Conservation (phyloP, 2,888 invertebrate species). For the Chrysotoxum bicinctum region DNA sequence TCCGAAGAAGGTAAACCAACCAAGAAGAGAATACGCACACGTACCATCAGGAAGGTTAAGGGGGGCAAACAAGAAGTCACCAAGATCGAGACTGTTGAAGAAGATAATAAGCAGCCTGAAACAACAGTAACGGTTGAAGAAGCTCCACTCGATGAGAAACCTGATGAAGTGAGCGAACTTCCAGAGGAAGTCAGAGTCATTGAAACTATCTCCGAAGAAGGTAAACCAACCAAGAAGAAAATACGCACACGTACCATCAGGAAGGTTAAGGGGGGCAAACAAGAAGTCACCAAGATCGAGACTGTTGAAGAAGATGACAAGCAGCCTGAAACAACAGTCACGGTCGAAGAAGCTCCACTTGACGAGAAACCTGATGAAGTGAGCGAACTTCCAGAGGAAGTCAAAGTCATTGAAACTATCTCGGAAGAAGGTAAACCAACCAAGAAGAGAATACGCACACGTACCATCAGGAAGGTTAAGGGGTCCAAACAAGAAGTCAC, state of each 20-base stretch:
- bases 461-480: conserved; percentile 42
- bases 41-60: conserved; percentile 43
- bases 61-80: conserved; percentile 50
- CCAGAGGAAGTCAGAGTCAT: conserved; percentile 42
- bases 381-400: conserved; percentile 43
- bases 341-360: conserved; percentile 32
- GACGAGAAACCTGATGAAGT: conserved; percentile 40
- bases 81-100: conserved; percentile 50
- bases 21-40: conserved; percentile 44
- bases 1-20: conserved; percentile 47
- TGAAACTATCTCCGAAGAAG: conserved; percentile 35
- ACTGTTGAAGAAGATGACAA: conserved; percentile 56
- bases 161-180: conserved; percentile 31
- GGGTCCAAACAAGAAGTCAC: conserved; percentile 51
- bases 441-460: conserved; percentile 48
- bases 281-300: conserved; percentile 58
- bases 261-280: conserved; percentile 47
- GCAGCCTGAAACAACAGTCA: conserved; percentile 46
- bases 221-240: conserved; percentile 43
- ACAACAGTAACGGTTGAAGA: conserved; percentile 52
- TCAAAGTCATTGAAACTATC: conserved; percentile 18
- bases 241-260: conserved; percentile 43
- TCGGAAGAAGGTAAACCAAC: conserved; percentile 47
- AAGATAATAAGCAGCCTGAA: conserved; percentile 48
- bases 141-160: conserved; percentile 30